These are phyloP conservation scores for Phaenicophaeus curvirostris DNA, from an alignment of 2,797 vertebrate species.

Conservation along the genomic window DNA sequence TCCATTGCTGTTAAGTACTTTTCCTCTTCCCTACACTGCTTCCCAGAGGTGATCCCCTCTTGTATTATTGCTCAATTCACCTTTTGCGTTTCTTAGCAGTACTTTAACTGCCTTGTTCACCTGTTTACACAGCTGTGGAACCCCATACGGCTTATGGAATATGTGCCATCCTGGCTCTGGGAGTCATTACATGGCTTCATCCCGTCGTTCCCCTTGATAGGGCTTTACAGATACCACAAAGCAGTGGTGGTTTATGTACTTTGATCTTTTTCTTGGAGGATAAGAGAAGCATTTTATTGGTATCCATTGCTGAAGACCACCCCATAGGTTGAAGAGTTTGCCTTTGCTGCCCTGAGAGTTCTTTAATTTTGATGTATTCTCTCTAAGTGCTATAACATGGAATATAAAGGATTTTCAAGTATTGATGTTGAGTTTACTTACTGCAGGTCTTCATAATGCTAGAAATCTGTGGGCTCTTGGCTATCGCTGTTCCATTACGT, in stretches of 20 bases:
- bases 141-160: background rate
- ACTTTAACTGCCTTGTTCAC: background rate
- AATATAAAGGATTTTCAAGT: background rate
- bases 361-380: background rate
- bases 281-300: background rate
- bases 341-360: background rate
- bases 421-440: background rate
- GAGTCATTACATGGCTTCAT: background rate
- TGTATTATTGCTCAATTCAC: background rate
- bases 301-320: background rate
- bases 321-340: background rate
- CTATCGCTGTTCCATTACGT: background rate
- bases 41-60: background rate
- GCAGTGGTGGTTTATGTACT: background rate
- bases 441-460: background rate
- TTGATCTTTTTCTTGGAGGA: background rate
- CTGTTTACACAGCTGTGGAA: background rate
- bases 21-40: background rate
- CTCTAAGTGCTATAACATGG: background rate
- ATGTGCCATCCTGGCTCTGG: background rate
- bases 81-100: background rate
- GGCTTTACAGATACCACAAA: background rate
- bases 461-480: background rate
- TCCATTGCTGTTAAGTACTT: rapidly evolving
- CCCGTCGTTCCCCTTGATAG: background rate